phyloP scores from a whole-genome alignment of 2,797 vertebrate species.

The Arnoldichthys spilopterus region DNA sequence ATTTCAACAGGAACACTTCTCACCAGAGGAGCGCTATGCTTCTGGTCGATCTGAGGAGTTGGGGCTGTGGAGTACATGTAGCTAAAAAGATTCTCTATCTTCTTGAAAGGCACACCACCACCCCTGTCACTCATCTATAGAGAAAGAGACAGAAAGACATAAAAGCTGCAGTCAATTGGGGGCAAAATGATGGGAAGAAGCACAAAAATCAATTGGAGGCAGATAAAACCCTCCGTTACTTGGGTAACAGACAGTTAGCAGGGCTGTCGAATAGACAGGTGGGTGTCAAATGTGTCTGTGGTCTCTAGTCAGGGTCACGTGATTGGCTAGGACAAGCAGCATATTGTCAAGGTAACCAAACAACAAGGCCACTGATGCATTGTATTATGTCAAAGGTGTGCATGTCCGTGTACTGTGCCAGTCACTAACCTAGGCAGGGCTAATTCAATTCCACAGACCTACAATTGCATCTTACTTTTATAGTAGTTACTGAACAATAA shows the following conservation, averaged over 20 bases:
- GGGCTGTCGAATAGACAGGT: not conserved
- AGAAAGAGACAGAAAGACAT: conserved; percentile 16
- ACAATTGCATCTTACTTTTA: not conserved
- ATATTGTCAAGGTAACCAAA: conserved; percentile 46
- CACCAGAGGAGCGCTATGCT: conserved; percentile 84
- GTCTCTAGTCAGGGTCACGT: conserved; percentile 1
- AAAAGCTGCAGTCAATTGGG: not conserved
- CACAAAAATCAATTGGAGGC: not conserved
- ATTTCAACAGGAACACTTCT: conserved; percentile 36
- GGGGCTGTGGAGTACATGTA: conserved; percentile 96
- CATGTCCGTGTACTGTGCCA: not conserved
- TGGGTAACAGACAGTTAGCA: conserved; percentile 5
- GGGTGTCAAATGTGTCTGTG: not conserved
- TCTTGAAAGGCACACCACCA: conserved; percentile 88
- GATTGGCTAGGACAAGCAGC: conserved; percentile 6
- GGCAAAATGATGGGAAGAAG: not conserved
- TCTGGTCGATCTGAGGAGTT: conserved; percentile 81
- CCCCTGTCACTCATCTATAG: conserved; percentile 90
- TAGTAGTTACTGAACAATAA: not conserved
- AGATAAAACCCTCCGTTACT: not conserved
- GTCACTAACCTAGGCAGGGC: no score
- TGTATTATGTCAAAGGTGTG: conserved; percentile 43
- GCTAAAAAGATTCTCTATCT: conserved; percentile 93
- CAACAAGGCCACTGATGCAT: conserved; percentile 24
- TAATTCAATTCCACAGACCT: not conserved